Evolutionary conservation across 2,113 vertebrate genomes (phyloP).

Genomic region (Hippocampus mohnikei): DNA sequence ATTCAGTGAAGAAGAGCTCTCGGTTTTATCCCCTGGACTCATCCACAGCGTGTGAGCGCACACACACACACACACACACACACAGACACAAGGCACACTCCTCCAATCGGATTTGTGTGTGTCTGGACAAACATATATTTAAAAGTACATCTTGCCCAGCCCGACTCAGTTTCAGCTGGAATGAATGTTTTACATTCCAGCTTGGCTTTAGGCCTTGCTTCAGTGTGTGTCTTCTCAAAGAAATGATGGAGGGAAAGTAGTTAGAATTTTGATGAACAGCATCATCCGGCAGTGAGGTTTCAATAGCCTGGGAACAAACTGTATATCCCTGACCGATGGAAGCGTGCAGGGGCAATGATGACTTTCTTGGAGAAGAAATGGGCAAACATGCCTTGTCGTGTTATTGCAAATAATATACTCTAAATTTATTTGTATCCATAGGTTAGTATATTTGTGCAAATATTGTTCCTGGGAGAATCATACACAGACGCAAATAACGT

Average conservation of each 20-base stretch:
- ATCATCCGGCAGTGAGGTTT: constrained; percentile 31
- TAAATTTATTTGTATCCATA: constrained; percentile 36
- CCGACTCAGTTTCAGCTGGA: constrained; percentile 28
- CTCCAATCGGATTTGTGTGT: constrained; percentile 29
- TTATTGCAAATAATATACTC: constrained; percentile 33
- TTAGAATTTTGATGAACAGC: constrained; percentile 62
- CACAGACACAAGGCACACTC: constrained; percentile 16
- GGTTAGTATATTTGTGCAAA: constrained; percentile 15
- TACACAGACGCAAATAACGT: constrained; percentile 6
- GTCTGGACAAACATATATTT: constrained; percentile 40
- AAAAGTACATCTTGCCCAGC: constrained; percentile 28
- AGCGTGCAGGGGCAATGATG: constrained; percentile 31
- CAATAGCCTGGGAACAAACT: constrained; percentile 39
- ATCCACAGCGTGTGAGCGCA: constrained; percentile 22
- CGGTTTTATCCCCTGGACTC: constrained; percentile 44
- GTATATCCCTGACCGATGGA: constrained; percentile 28
- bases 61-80: constrained; percentile 23
- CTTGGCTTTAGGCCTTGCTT: constrained; percentile 28
- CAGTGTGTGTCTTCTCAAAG: constrained; percentile 34
- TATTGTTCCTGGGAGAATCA: constrained; percentile 23
- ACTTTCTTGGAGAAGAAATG: constrained; percentile 46
- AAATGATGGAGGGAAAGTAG: constrained; percentile 14
- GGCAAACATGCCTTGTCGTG: constrained; percentile 24
- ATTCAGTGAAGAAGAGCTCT: constrained; percentile 56
- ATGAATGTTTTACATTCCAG: constrained; percentile 37